These are phyloP conservation scores for Cheilinus undulatus DNA, from an alignment of 2,113 vertebrate genomes.

Conservation along the genomic window DNA sequence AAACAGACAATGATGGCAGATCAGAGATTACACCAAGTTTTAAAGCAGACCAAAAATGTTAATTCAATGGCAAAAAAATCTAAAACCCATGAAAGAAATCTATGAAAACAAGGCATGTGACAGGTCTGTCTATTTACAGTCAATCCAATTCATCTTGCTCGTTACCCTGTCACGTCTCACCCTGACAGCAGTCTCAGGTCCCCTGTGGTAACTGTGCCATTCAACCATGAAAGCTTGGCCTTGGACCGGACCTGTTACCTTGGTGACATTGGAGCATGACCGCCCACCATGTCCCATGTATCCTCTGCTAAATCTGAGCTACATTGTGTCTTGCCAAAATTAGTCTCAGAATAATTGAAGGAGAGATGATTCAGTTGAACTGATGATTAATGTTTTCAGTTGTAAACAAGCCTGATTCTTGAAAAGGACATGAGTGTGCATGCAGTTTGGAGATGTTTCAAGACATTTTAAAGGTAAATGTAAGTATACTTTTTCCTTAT, in stretches of 20 bases:
- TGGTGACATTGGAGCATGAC: conserved; percentile 59
- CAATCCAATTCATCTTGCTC: conserved; percentile 34
- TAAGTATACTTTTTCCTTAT: too few relatives aligned
- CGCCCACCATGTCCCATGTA: conserved; percentile 18
- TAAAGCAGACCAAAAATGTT: not conserved
- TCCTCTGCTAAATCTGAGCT: conserved; percentile 32
- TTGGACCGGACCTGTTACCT: conserved; percentile 55
- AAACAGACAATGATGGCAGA: too few relatives aligned
- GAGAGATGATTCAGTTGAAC: not conserved
- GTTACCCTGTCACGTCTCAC: conserved; percentile 39
- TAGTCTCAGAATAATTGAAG: conserved; percentile 1
- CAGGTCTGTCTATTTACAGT: conserved; percentile 36
- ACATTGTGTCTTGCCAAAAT: conserved; percentile 14
- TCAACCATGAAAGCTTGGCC: conserved; percentile 57
- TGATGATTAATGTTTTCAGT: too few relatives aligned
- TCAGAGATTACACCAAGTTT: not conserved
- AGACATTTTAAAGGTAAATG: too few relatives aligned
- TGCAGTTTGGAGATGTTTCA: too few relatives aligned
- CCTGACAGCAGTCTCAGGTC: conserved; percentile 35
- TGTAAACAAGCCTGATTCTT: too few relatives aligned
- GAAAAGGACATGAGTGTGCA: too few relatives aligned
- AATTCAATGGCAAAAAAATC: not conserved
- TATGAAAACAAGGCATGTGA: not conserved
- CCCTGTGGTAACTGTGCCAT: conserved; percentile 24
- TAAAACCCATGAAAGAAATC: not conserved